Evolutionary conservation across 2,888 invertebrate species (phyloP).

Genomic region (Eupithecia dodoneata): DNA sequence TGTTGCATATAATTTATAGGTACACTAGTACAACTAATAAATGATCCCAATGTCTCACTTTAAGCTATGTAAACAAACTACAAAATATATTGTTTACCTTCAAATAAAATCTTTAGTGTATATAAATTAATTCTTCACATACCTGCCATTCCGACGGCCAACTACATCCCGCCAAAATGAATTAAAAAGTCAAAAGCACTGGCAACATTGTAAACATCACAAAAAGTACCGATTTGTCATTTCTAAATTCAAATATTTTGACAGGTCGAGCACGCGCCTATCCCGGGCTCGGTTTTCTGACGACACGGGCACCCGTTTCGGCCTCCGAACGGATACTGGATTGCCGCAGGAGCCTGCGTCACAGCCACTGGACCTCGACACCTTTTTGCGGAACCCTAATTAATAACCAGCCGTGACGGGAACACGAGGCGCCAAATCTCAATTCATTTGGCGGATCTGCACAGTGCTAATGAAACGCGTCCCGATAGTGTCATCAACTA

Average conservation of each 20-base stretch:
- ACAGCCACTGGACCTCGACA: constrained; percentile 75
- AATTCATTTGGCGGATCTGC: constrained; percentile 50
- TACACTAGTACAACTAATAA: neutral
- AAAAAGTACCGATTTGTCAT: constrained; percentile 38
- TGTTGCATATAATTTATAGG: neutral
- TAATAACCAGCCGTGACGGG: constrained; percentile 74
- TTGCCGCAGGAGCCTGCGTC: constrained; percentile 82
- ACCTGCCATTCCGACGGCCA: constrained; percentile 23
- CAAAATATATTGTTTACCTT: constrained; percentile 10
- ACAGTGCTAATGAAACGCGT: constrained; percentile 54
- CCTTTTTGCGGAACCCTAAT: constrained; percentile 80
- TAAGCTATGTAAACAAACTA: constrained; percentile 26
- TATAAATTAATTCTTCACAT: constrained; percentile 28
- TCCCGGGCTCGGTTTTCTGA: constrained; percentile 41
- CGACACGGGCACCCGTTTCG: constrained; percentile 62
- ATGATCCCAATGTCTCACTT: neutral
- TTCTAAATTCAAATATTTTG: constrained; percentile 43
- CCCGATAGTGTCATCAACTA: constrained; percentile 42
- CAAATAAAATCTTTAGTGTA: constrained; percentile 19
- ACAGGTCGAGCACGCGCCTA: constrained; percentile 48
- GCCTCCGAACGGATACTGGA: constrained; percentile 71
- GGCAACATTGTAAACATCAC: constrained; percentile 39
- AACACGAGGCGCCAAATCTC: constrained; percentile 62
- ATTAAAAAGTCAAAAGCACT: constrained; percentile 35
- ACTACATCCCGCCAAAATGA: constrained; percentile 24